These are phyloP conservation scores for Staurois parvus DNA, from an alignment of 2,797 vertebrate genomes.

Conservation along the genomic window DNA sequence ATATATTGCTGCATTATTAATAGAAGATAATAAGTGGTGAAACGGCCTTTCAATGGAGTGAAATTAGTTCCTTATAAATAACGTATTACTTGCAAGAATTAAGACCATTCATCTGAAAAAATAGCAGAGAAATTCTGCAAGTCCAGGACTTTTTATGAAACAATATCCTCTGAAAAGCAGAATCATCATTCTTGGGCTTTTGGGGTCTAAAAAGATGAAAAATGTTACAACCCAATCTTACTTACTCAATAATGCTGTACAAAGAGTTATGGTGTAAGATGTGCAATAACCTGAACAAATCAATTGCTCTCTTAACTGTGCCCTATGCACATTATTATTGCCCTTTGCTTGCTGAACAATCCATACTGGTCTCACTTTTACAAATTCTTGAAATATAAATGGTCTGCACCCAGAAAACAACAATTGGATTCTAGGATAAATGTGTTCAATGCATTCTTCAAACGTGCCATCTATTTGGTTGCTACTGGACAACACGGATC, in stretches of 20 bases:
- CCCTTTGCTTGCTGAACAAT: no score
- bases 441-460: no score
- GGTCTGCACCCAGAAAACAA: no score
- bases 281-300: no score
- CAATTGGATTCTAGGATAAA: no score
- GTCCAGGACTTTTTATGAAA: not conserved
- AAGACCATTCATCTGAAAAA: conserved; percentile 14
- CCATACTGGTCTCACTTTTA: no score
- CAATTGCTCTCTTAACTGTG: no score
- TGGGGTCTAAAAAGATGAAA: not conserved
- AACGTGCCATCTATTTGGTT: no score
- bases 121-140: not conserved
- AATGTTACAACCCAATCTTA: not conserved
- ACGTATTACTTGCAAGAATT: not conserved
- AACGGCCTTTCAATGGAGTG: not conserved
- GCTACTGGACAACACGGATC: no score
- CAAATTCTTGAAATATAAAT: no score
- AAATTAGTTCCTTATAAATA: conserved; percentile 22
- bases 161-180: not conserved
- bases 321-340: no score
- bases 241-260: not conserved
- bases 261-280: no score
- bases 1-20: conserved; percentile 32
- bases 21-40: conserved; percentile 6
- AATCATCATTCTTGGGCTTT: not conserved